These are phyloP conservation scores for Drosophila lacteicornis DNA, from an alignment of 1,140 invertebrate genomes.

Conservation along the genomic window DNA sequence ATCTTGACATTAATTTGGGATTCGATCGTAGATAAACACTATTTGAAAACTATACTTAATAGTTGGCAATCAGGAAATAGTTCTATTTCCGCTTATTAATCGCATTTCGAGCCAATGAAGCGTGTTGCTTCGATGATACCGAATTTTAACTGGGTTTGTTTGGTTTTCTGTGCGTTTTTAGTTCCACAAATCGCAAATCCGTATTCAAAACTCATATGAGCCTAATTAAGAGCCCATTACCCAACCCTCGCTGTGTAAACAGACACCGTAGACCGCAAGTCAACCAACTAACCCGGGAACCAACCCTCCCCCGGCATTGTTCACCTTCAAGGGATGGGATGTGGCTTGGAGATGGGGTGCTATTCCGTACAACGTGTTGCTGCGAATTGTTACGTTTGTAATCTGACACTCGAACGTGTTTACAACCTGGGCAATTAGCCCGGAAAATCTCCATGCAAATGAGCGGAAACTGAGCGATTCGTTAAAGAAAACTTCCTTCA, in stretches of 20 bases:
- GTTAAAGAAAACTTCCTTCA: slow-evolving; percentile 48
- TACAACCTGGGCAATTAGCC: slow-evolving; percentile 69
- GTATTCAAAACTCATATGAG: slow-evolving; percentile 64
- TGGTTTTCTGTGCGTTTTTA: not conserved
- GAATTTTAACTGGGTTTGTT: not conserved
- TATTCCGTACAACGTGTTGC: slow-evolving; percentile 32
- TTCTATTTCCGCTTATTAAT: not conserved
- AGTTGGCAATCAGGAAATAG: not conserved
- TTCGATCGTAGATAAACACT: not conserved
- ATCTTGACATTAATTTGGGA: not conserved
- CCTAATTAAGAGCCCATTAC: slow-evolving; percentile 82
- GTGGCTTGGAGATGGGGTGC: slow-evolving; percentile 14
- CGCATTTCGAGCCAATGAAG: slow-evolving; percentile 12
- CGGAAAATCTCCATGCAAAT: slow-evolving; percentile 59
- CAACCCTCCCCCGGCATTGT: slow-evolving; percentile 20
- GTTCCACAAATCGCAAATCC: slow-evolving; percentile 36
- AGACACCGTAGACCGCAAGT: slow-evolving; percentile 76
- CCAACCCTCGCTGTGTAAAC: slow-evolving; percentile 60
- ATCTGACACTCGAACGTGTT: slow-evolving; percentile 59
- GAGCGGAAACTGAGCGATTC: slow-evolving; percentile 43
- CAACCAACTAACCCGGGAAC: slow-evolving; percentile 28
- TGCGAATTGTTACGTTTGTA: slow-evolving; percentile 60
- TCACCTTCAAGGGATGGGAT: slow-evolving; percentile 6
- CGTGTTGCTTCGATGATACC: not conserved
- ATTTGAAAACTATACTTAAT: not conserved